These are phyloP conservation scores for Timema podura DNA, from an alignment of 2,888 invertebrate species.

Conservation along the genomic window DNA sequence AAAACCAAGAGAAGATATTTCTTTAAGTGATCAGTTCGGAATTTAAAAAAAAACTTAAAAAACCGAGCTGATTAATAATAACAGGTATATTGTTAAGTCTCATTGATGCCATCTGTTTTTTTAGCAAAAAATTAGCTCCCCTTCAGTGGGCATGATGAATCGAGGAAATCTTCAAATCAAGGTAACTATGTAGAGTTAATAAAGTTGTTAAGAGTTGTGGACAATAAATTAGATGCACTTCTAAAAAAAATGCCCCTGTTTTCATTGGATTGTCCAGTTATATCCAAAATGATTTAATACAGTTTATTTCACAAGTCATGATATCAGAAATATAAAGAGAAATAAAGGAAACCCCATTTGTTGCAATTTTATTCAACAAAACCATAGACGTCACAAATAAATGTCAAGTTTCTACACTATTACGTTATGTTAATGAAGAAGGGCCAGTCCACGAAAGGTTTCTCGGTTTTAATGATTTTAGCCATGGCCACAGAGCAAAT, in stretches of 20 bases:
- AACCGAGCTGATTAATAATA: neutral
- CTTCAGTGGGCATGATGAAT: slow-evolving; percentile 20
- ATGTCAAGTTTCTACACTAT: too few relatives aligned
- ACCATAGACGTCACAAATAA: too few relatives aligned
- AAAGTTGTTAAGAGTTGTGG: slow-evolving; percentile 6
- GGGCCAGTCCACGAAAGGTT: too few relatives aligned
- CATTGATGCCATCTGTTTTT: slow-evolving; percentile 12
- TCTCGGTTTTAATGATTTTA: slow-evolving; percentile 20
- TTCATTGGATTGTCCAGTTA: slow-evolving; percentile 19
- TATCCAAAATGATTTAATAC: slow-evolving; percentile 23
- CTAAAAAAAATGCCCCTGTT: neutral
- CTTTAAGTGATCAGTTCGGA: slow-evolving; percentile 10
- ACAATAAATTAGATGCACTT: slow-evolving; percentile 10
- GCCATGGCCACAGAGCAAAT: neutral
- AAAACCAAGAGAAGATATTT: slow-evolving; percentile 11
- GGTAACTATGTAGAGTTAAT: slow-evolving; percentile 28
- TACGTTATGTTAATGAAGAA: too few relatives aligned
- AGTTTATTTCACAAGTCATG: slow-evolving; percentile 7
- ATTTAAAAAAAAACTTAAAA: neutral
- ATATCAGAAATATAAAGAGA: slow-evolving; percentile 18
- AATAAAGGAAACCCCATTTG: too few relatives aligned
- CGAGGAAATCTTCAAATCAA: neutral
- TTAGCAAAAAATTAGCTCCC: slow-evolving; percentile 16
- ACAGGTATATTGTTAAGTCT: slow-evolving; percentile 20
- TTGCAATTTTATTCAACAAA: too few relatives aligned